Evolutionary conservation across 2,888 invertebrate genomes (phyloP), one percentile per base, ranked within the genome.

Genomic region (Kryphioiulus occultus): DNA sequence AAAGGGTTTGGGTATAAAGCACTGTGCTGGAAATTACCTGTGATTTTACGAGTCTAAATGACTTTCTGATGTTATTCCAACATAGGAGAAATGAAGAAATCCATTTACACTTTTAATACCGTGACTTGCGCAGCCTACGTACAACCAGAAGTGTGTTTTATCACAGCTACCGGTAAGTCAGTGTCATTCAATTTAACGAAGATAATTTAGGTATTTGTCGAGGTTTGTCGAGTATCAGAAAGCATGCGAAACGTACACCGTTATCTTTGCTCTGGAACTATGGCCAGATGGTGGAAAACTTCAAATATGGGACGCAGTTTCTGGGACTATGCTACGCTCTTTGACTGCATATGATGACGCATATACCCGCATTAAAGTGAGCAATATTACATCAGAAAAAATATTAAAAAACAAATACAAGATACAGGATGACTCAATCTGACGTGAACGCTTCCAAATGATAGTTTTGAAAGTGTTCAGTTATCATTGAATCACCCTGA

Each of bases 91-190:
- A 15, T 47, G 44, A 78, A 44, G 42, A 90, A 90, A 87, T 91
- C 91, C 17, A 90, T 91, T 22, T 92, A 92, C 89, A 92, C 91
- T 0, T 92, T 90, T 89, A 92, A 91, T 89, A 91, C 91, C n/a
- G 90, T 92, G 7, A 91, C 91, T 3, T 90, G 90, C 86, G 85
- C 92, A 35, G 90, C 89, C 17, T 91, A 90, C 85, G 89, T 90
- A 68, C 88, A 89, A 44, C 88, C 88, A 0, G 86, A 89, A 9
- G 88, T 89, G 17, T 89, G 89, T 15, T 89, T 91, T n/a, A 89
- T 91, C 85, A 91, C 91, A 59, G 91, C 91, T n/a, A 91, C 92
- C 90, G 92, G 92, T 92, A 89, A 89, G 89, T 32, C 59, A 86
- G 9, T 68, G 7, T 30, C 59, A 44, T 30, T 22, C 22, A 19